phyloP scores from a whole-genome alignment of 1,140 invertebrate genomes.

The Mylabris phalerata region DNA sequence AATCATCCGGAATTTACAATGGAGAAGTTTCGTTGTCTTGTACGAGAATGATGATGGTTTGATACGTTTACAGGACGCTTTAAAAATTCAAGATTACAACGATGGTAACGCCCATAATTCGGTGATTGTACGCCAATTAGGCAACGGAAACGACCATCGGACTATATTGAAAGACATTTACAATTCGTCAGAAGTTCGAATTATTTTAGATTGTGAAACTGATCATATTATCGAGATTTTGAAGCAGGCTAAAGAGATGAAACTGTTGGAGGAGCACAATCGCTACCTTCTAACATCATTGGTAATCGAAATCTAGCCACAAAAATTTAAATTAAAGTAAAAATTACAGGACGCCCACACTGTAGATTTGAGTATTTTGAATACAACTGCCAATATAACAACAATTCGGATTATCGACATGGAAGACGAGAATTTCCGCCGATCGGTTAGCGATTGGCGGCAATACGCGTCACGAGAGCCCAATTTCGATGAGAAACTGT shows the following conservation, averaged over 20 bases:
- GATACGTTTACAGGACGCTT: constrained; percentile 72
- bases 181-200: constrained; percentile 57
- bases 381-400: constrained; percentile 65
- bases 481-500: neutral
- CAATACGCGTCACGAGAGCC: neutral
- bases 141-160: constrained; percentile 54
- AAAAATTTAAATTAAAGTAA: neutral
- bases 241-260: constrained; percentile 71
- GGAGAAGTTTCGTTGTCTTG: constrained; percentile 74
- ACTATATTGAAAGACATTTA: constrained; percentile 71
- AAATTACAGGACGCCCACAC: constrained; percentile 35
- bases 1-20: constrained; percentile 65
- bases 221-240: constrained; percentile 61
- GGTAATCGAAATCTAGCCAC: constrained; percentile 22
- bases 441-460: constrained; percentile 44
- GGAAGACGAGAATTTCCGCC: constrained; percentile 36
- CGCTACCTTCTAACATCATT: constrained; percentile 52
- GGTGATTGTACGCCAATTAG: constrained; percentile 54
- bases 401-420: constrained; percentile 65
- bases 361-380: constrained; percentile 29
- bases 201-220: constrained; percentile 71
- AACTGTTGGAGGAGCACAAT: constrained; percentile 67
- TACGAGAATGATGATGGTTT: constrained; percentile 76
- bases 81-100: constrained; percentile 55
- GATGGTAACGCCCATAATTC: constrained; percentile 45